Evolutionary conservation across 2,888 invertebrate genomes (phyloP).

Genomic region (Folsomia manolachei): DNA sequence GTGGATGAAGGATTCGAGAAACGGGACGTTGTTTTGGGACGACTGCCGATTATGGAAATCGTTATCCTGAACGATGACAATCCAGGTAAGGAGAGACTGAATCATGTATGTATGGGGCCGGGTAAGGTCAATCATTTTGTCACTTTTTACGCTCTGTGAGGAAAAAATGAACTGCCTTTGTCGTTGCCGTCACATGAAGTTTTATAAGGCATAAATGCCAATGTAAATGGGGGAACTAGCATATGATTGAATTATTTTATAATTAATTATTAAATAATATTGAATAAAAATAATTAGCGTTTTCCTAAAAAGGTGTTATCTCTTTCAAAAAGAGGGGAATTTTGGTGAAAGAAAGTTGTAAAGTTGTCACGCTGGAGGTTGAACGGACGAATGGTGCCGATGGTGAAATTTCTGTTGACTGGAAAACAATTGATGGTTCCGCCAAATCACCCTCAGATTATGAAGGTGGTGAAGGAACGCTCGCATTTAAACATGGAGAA

Average conservation of each 20-base stretch:
- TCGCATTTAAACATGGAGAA: conserved; percentile 57
- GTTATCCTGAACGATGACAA: conserved; percentile 63
- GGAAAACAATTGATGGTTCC: conserved; percentile 60
- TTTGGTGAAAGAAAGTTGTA: conserved; percentile 60
- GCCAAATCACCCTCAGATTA: conserved; percentile 60
- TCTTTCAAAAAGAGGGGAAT: conserved; percentile 60
- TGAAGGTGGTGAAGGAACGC: conserved; percentile 57
- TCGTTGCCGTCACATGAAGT: no score
- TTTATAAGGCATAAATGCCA: no score
- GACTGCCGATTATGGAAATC: conserved; percentile 60
- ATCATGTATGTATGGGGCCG: not conserved
- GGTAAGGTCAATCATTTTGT: no score
- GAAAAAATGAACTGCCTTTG: no score
- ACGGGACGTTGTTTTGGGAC: conserved; percentile 56
- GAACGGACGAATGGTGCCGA: conserved; percentile 59
- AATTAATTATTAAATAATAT: conserved; percentile 7
- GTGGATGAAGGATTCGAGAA: conserved; percentile 51
- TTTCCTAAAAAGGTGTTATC: conserved; percentile 54
- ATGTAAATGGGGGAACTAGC: no score
- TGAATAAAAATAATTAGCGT: no score
- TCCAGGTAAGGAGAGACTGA: conserved; percentile 47
- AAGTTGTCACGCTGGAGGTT: conserved; percentile 57
- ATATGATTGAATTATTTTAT: conserved; percentile 1
- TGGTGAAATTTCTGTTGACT: conserved; percentile 58
- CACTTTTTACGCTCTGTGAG: no score